Evolutionary conservation across 2,888 invertebrate genomes (phyloP).

Genomic region (Rutpela maculata): DNA sequence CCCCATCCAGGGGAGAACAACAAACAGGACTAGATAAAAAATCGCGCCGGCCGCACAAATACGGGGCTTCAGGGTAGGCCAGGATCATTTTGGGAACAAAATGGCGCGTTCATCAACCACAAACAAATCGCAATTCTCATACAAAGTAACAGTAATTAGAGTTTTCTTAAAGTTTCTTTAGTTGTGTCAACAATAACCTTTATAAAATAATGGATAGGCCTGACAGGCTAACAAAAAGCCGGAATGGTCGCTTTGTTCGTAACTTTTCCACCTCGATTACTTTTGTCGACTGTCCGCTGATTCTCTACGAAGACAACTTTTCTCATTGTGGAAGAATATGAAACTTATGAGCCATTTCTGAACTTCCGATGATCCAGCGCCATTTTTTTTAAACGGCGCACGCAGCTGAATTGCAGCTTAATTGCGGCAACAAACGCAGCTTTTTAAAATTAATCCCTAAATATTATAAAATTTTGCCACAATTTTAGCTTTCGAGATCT

Average conservation of each 20-base stretch:
- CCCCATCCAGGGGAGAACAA: slow-evolving; percentile 55
- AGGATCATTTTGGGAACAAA: slow-evolving; percentile 39
- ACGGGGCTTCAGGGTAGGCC: slow-evolving; percentile 41
- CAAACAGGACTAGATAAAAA: slow-evolving; percentile 49
- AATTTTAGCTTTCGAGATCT: too few species aligned
- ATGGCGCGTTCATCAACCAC: background rate
- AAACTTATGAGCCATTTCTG: too few species aligned
- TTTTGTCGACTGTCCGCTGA: too few species aligned
- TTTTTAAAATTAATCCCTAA: too few species aligned
- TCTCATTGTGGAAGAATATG: too few species aligned
- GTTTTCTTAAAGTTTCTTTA: background rate
- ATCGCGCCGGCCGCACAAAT: slow-evolving; percentile 46
- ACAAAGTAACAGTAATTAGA: background rate
- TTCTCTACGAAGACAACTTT: too few species aligned
- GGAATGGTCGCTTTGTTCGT: background rate
- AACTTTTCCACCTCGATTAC: background rate
- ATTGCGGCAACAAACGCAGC: too few species aligned
- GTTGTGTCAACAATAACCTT: background rate
- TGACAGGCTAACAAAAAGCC: background rate
- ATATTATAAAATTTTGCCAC: too few species aligned
- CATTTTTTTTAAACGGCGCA: too few species aligned
- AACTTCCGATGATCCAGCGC: too few species aligned
- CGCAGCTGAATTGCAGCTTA: too few species aligned
- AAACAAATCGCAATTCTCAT: background rate
- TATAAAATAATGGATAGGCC: background rate